Evolutionary conservation across 2,797 vertebrate genomes (phyloP).

Genomic region (Lacerta bilineata): DNA sequence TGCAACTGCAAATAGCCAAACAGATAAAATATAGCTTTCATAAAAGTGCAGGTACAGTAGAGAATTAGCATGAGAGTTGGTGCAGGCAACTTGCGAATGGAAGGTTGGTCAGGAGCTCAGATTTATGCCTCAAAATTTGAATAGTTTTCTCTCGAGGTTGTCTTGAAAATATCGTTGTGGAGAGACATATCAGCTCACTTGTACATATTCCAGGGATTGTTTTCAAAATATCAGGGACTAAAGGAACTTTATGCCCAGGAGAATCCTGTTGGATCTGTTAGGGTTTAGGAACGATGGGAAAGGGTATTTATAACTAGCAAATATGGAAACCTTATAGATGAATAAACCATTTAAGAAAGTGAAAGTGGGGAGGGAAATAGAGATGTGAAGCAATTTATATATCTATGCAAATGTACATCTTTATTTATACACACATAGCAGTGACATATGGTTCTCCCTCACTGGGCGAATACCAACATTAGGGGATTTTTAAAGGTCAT

Average conservation of each 20-base stretch:
- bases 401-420: slow-evolving; percentile 6
- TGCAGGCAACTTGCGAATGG: slow-evolving; percentile 71
- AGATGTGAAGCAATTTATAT: background rate
- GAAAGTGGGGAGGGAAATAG: slow-evolving; percentile 47
- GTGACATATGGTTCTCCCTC: slow-evolving; percentile 69
- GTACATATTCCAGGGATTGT: slow-evolving; percentile 67
- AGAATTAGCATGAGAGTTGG: slow-evolving; percentile 81
- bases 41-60: slow-evolving; percentile 80
- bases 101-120: slow-evolving; percentile 79
- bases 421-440: slow-evolving; percentile 52
- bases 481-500: slow-evolving; percentile 63
- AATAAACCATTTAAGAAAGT: slow-evolving; percentile 70
- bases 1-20: slow-evolving; percentile 79
- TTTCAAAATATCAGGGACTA: slow-evolving; percentile 64
- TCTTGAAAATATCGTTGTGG: slow-evolving; percentile 78
- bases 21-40: slow-evolving; percentile 85
- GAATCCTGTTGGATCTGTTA: slow-evolving; percentile 60
- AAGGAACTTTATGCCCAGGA: slow-evolving; percentile 70
- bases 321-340: slow-evolving; percentile 69
- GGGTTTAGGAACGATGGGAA: slow-evolving; percentile 20
- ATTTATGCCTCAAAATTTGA: slow-evolving; percentile 82
- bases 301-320: slow-evolving; percentile 62
- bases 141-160: slow-evolving; percentile 80
- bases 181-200: slow-evolving; percentile 76
- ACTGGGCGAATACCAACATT: slow-evolving; percentile 49